Conservation (phyloP, 1,140 invertebrate species). For the Leptopilina clavipes region DNA sequence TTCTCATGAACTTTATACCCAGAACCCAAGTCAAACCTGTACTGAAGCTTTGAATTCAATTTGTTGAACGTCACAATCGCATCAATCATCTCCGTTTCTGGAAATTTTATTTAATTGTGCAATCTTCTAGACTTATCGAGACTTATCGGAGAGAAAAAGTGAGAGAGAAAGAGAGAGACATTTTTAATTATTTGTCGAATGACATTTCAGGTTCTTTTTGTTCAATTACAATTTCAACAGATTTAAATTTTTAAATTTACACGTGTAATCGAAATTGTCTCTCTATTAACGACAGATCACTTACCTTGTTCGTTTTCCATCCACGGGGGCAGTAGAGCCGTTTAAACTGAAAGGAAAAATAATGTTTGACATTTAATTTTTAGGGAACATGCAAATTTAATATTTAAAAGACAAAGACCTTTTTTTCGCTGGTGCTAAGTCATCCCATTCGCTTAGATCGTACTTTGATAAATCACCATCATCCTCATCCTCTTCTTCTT, state of each 20-base stretch:
- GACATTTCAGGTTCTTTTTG: no score
- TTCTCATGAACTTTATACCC: conserved; percentile 53
- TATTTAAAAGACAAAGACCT: conserved; percentile 56
- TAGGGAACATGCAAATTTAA: conserved; percentile 12
- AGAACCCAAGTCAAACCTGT: conserved; percentile 66
- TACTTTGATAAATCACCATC: conserved; percentile 89
- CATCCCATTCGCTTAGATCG: conserved; percentile 84
- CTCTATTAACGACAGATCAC: conserved; percentile 25
- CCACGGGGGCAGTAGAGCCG: conserved; percentile 57
- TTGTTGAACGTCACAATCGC: conserved; percentile 60
- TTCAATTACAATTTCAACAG: no score
- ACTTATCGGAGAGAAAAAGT: not conserved
- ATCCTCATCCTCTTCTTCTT: conserved; percentile 79
- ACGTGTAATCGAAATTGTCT: no score
- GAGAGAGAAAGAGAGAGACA: not conserved
- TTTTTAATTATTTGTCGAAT: not conserved
- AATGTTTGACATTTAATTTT: conserved; percentile 43
- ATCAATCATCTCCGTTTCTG: conserved; percentile 63
- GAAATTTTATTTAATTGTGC: conserved; percentile 44
- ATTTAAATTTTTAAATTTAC: no score
- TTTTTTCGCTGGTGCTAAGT: conserved; percentile 72
- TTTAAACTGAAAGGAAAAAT: conserved; percentile 63
- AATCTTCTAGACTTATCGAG: not conserved
- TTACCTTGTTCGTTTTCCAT: conserved; percentile 67
- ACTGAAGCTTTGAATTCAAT: conserved; percentile 57